Percentiles rank a stretch among this genome's conserved stretches.
phyloP scores from a whole-genome alignment of 2,888 invertebrate species.

The Synanthedon formicaeformis region DNA sequence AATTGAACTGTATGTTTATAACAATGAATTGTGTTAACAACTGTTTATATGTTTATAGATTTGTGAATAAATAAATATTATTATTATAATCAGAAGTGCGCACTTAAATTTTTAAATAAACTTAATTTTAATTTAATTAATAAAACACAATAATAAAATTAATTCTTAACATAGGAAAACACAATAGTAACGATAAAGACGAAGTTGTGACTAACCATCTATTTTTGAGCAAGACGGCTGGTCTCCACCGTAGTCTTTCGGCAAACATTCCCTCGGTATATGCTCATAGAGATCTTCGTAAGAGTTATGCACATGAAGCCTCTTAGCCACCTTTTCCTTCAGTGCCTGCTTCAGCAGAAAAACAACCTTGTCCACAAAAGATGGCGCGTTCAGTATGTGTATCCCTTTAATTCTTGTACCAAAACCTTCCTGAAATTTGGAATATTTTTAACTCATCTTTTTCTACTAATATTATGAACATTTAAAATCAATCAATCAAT shows the following conservation, averaged over 20 bases:
- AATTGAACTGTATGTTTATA: no score
- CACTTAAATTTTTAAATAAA: no score
- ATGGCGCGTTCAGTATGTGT: constrained; percentile 50
- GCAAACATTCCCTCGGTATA: constrained; percentile 48
- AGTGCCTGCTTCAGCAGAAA: constrained; percentile 48
- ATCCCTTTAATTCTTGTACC: constrained; percentile 60
- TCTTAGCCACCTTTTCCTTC: constrained; percentile 46
- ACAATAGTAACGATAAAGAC: no score
- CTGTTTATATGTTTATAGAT: no score
- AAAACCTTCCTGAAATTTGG: constrained; percentile 38
- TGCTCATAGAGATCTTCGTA: constrained; percentile 49
- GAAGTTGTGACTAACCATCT: constrained; percentile 24
- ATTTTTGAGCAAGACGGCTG: constrained; percentile 30
- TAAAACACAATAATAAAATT: no score
- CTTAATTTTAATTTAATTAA: no score
- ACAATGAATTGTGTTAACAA: no score
- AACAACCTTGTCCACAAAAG: constrained; percentile 45
- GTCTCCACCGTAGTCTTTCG: constrained; percentile 50
- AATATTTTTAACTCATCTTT: background rate
- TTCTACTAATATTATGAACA: no score
- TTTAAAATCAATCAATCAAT: no score
- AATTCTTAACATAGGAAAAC: no score
- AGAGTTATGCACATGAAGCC: constrained; percentile 43
- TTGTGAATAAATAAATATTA: no score
- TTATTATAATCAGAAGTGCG: no score